Evolutionary conservation across 2,113 vertebrate genomes (phyloP).

Genomic region (Diphyllodes magnificus): DNA sequence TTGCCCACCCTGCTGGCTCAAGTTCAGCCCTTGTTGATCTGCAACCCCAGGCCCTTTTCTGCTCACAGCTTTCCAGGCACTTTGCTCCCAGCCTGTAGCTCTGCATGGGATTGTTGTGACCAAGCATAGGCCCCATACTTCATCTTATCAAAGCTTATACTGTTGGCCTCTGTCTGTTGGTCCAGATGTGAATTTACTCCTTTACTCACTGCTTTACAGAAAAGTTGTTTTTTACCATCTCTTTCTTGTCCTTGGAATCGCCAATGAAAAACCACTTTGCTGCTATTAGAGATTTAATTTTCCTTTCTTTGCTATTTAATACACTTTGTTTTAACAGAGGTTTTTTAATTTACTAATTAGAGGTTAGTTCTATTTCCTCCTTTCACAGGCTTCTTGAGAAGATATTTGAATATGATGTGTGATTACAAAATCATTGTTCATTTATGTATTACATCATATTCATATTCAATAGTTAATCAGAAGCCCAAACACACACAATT

Average conservation of each 20-base stretch:
- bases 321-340: background rate
- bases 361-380: background rate
- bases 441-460: background rate
- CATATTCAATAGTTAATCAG: background rate
- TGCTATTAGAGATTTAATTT: background rate
- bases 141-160: background rate
- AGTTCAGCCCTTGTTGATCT: background rate
- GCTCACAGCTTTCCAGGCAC: background rate
- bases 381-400: background rate
- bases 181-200: background rate
- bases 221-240: background rate
- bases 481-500: background rate
- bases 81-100: background rate
- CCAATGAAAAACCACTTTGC: background rate
- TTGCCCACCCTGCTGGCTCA: background rate
- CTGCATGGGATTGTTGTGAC: background rate
- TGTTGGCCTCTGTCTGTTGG: accelerated
- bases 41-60: background rate
- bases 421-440: background rate
- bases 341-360: background rate
- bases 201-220: background rate
- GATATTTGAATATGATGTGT: background rate
- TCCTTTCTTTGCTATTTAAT: background rate
- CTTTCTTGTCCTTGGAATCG: background rate
- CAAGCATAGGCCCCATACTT: accelerated